Evolutionary conservation across 2,113 vertebrate genomes (phyloP), one percentile per base, ranked within the genome.

Genomic region (Dicaeum eximium): DNA sequence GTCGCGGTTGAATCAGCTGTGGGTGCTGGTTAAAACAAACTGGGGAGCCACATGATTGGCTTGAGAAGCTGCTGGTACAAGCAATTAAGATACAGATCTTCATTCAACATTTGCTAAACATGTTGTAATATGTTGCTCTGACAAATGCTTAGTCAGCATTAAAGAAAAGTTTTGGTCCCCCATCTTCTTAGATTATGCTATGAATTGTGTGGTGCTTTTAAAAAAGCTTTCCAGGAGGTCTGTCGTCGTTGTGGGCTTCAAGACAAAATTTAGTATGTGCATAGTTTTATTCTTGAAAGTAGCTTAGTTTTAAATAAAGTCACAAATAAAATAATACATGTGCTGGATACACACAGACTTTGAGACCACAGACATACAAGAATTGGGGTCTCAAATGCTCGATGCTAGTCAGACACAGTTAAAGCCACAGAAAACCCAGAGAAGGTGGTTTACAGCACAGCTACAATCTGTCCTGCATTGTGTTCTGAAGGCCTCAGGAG

Each of bases 31-130:
- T 56, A 13, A 56, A 50, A 23, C 45, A 42, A 5, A 0, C 4
- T 3, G 13, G 4, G 13, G 6, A 50, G 21, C 24, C 33, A 1
- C 9, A 3, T 0, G 0, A 4, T 0, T 35, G 67, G 4, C 5
- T n/a, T 33, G 27, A 51, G 74, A 65, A 75, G 20, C n/a, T 75
- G 27, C 37, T 33, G 11, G 4, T 67, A 6, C 2, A 56, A 47
- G 13, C 60, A 24, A 61, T 66, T 23, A 27, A 47, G 15, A 11
- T 8, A 6, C 4, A 44, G 9, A 47, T 44, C 21, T 1, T 19
- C 25, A 25, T 15, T 72, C 15, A 62, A 7, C 23, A 33, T 4
- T 56, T 27, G 35, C 10, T 56, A 31, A 67, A 84, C 30, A 18
- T 27, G 3, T 23, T 28, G 20, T 27, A 25, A 4, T 11, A 3